phyloP scores from a whole-genome alignment of 1,140 invertebrate species.

The Chrysomallon squamiferum region DNA sequence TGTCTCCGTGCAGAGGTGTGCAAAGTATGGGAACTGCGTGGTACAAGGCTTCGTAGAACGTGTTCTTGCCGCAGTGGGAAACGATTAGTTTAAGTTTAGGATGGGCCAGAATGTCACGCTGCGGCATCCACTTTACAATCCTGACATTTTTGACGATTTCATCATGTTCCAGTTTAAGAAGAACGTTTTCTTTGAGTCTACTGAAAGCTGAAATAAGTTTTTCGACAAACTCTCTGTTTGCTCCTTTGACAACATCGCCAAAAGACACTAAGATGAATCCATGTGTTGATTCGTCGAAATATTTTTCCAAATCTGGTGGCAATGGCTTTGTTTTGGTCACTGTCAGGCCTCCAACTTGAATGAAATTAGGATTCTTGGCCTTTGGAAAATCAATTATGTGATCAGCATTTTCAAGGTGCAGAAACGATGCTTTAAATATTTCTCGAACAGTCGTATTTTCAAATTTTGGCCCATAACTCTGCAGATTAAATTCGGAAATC shows the following conservation, averaged over 20 bases:
- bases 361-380: conserved; percentile 8
- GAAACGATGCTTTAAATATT: neutral
- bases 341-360: conserved; percentile 18
- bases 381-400: conserved; percentile 11
- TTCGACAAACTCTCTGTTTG: neutral
- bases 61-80: conserved; percentile 45
- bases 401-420: conserved; percentile 11
- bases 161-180: neutral
- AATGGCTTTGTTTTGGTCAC: conserved; percentile 12
- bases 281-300: conserved; percentile 1
- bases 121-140: conserved; percentile 78
- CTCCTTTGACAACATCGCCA: conserved; percentile 6
- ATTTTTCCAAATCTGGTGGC: conserved; percentile 7
- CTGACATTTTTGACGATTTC: conserved; percentile 69
- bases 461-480: too few species aligned
- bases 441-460: too few species aligned
- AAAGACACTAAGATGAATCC: conserved; percentile 18
- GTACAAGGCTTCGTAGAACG: conserved; percentile 39
- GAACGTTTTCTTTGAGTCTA: neutral
- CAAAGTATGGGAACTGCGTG: conserved; percentile 64
- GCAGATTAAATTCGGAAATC: too few species aligned
- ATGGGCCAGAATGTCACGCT: conserved; percentile 78
- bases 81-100: conserved; percentile 39
- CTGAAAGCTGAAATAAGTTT: conserved; percentile 4
- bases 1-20: conserved; percentile 76